These are phyloP conservation scores for Ptilodon capucinus DNA, from an alignment of 2,888 invertebrate genomes.

Conservation along the genomic window DNA sequence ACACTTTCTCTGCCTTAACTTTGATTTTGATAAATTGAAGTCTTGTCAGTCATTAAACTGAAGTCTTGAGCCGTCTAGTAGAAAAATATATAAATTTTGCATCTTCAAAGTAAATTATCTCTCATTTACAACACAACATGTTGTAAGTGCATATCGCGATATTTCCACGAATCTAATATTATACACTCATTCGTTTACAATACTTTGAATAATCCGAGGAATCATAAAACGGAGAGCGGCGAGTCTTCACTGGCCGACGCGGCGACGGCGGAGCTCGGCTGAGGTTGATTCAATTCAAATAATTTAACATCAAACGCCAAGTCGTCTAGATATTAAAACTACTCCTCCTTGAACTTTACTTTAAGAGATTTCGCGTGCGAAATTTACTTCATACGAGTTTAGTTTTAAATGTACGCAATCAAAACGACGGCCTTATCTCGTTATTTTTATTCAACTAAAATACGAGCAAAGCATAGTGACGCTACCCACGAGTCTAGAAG, in stretches of 20 bases:
- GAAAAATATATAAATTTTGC: too few species aligned
- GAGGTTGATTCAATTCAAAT: not conserved
- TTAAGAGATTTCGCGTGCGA: not conserved
- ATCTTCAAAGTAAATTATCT: too few species aligned
- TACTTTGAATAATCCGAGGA: not conserved
- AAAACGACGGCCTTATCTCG: too few species aligned
- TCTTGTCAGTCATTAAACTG: too few species aligned
- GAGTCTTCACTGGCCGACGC: not conserved
- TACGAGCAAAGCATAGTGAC: not conserved
- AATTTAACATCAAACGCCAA: not conserved
- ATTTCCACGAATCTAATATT: not conserved
- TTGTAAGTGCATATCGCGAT: not conserved
- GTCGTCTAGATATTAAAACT: not conserved
- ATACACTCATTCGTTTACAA: not conserved
- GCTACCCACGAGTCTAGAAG: constrained; percentile 3
- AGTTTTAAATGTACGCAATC: too few species aligned
- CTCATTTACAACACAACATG: not conserved
- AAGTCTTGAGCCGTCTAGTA: too few species aligned
- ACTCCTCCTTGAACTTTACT: not conserved
- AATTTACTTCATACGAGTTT: too few species aligned
- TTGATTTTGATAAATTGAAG: too few species aligned
- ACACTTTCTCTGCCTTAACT: too few species aligned
- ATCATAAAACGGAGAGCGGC: not conserved
- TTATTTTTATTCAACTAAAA: too few species aligned
- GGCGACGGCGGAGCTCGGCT: not conserved